Conservation (phyloP, 2,113 vertebrate genomes). For the Delphinus delphis region DNA sequence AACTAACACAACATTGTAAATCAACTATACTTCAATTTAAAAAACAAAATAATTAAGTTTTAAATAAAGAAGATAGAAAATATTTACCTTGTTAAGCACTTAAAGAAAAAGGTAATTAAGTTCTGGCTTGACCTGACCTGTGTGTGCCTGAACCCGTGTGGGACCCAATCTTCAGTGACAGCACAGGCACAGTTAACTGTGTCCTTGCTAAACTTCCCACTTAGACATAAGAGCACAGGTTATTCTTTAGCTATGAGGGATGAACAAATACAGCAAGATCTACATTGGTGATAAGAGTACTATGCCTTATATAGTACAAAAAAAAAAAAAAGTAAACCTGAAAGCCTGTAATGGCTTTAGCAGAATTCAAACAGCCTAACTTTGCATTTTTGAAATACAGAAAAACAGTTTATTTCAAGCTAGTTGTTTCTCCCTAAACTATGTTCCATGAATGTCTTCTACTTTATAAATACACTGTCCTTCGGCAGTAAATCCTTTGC, state of each 20-base stretch:
- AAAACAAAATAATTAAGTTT: no score
- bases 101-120: not conserved
- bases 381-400: conserved; percentile 41
- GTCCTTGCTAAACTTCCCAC: not conserved
- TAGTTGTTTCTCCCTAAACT: not conserved
- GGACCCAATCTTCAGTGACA: not conserved
- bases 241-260: not conserved
- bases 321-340: not conserved
- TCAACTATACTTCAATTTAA: no score
- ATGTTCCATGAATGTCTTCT: not conserved
- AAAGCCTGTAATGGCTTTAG: not conserved
- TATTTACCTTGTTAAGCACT: no score
- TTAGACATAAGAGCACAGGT: not conserved
- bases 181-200: not conserved
- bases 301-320: not conserved
- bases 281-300: not conserved
- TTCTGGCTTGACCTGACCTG: not conserved
- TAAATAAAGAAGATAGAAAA: no score
- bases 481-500: conserved; percentile 22
- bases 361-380: not conserved
- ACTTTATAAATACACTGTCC: conserved; percentile 36
- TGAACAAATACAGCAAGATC: not conserved
- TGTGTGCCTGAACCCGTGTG: not conserved
- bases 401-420: conserved; percentile 52
- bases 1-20: no score